These are phyloP conservation scores for Sarotherodon lohbergeri DNA, from an alignment of 2,113 vertebrate genomes.

Conservation along the genomic window DNA sequence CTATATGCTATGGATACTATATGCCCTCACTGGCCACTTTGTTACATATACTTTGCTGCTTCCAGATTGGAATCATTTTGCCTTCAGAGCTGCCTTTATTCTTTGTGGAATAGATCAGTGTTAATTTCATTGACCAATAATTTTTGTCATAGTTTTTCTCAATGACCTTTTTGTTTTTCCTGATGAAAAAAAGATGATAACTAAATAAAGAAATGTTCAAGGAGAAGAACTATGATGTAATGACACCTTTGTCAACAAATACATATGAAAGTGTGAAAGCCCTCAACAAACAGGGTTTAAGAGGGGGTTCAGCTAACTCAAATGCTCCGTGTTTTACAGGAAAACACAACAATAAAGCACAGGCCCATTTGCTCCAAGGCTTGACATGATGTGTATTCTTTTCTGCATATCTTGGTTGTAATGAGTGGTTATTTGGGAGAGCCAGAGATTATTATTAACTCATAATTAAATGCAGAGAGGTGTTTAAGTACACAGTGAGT, in stretches of 20 bases:
- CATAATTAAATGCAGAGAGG: too few species aligned
- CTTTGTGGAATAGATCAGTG: background rate
- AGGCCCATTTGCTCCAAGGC: background rate
- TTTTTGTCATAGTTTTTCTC: background rate
- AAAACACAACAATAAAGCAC: background rate
- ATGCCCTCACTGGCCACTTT: rapidly evolving
- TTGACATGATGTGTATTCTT: background rate
- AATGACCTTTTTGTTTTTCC: rapidly evolving
- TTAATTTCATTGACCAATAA: rapidly evolving
- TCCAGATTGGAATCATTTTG: rapidly evolving
- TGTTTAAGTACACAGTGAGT: too few species aligned
- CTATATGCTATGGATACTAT: background rate
- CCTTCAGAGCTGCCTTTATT: rapidly evolving
- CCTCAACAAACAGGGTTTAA: background rate
- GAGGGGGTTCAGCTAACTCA: background rate
- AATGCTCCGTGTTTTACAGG: background rate
- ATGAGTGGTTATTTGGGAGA: background rate
- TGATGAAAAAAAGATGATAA: background rate
- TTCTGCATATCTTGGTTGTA: background rate
- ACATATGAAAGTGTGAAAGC: background rate
- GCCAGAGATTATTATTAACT: background rate
- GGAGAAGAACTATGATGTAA: background rate
- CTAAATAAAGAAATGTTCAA: background rate
- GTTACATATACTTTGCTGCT: background rate
- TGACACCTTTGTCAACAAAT: background rate